Evolutionary conservation across 2,113 vertebrate species (phyloP), one percentile per base, ranked within the genome.

Genomic region (Chunga burmeisteri): DNA sequence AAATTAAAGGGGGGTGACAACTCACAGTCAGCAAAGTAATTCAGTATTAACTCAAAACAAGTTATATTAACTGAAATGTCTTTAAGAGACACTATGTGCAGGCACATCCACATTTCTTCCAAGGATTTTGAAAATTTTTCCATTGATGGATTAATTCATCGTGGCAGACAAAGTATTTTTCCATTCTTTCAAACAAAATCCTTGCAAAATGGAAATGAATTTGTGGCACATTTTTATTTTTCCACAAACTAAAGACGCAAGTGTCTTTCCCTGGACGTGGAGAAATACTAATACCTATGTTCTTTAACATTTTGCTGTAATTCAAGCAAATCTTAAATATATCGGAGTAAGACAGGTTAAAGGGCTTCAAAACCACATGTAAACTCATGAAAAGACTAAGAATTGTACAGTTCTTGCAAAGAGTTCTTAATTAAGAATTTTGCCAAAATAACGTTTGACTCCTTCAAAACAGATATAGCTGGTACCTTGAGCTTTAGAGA

Each of bases 401-500:
- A 89, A 65, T 11, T 17, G 11, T 30, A 52, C 1, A 32, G 15
- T 15, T 91, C 61, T 62, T 34, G 9, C 22, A 68, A 63, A 59
- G 52, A 88, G 8, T 20, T 68, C n/a, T 61, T 78, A n/a, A 40
- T 27, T 77, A 65, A 49, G 27, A 52, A 47, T 58, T 89, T 59
- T 81, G 40, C 21, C 56, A 83, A 55, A 81, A 83, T 62, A 92
- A 56, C 4, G 7, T 34, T 65, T 55, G 25, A 62, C 26, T 13
- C 29, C 42, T 72, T 73, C 75, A 55, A 81, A 93, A 3, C 20
- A 77, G 32, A 85, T 29, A 50, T 4, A 90, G 36, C 25, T 42
- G 34, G 16, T 96, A 99, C 99, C 99, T 99, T 99, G 52, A 99
- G 98, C 96, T 99, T 99, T 81, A 99, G 99, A 4, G 99, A 99